Evolutionary conservation across 2,113 vertebrate genomes (phyloP), one percentile per base, ranked within the genome.

Genomic region (Conger conger): DNA sequence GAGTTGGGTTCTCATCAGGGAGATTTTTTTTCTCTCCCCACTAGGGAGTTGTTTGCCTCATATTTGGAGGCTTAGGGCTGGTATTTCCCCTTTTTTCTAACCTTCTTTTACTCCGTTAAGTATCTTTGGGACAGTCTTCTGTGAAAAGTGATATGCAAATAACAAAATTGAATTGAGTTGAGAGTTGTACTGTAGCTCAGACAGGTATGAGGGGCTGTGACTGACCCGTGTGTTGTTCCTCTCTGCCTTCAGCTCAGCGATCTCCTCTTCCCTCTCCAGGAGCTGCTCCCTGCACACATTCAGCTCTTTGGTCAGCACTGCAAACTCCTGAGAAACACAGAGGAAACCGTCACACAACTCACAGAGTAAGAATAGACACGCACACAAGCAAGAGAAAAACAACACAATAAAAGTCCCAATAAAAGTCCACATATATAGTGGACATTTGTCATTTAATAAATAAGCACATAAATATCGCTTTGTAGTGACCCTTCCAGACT

Each of bases 181-280:
- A n/a, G n/a, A n/a, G n/a, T n/a, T n/a, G n/a, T n/a, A n/a, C n/a
- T n/a, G 45, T 50, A 13, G 45, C 45, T 50, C 45, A 50, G 45
- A 50, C 45, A n/a, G 63, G n/a, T n/a, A 33, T 73, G 68, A 73
- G 11, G 9, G 68, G 9, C 9, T 13, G 27, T 11, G 68, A 73
- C 97, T 96, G 91, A 98, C 97, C 90, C 97, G 86, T 16, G 97
- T 98, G 93, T 98, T 98, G 94, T 98, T 98, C 40, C 97, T 91
- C 92, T 98, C 97, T 0, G 97, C 97, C 89, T 98, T 98, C 87
- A 98, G 94, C 89, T 98, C 97, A 0, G 96, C 94, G 1, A 98
- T 98, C 93, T 98, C 97, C 91, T 98, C 97, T 88, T 98, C 97
- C 57, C 97, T 91, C 91, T 98, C 97, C 92, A 97, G 92, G 86